Base-by-base conservation (phyloP, 1,140 invertebrate species). In the Idris sp. region DNA sequence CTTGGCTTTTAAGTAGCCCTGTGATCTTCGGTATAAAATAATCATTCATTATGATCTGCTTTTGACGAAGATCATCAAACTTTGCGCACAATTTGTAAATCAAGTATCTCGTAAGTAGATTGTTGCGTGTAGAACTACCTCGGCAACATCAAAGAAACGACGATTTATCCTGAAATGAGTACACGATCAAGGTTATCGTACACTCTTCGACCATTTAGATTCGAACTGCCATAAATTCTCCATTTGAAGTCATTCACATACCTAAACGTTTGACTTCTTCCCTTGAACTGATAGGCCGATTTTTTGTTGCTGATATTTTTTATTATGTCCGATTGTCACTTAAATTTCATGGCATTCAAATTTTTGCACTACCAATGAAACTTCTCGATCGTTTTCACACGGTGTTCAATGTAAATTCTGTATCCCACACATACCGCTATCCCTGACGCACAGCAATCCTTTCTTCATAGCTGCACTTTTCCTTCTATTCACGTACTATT, bases 121-220 rank as follows among this genome's bases (percentile, higher is more conserved):
- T 67, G 61, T 74, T 74, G 72, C 72, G 72, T 74, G 72, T 62
- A 53, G 19, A 64, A 28, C 54, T 54, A 58, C 54, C 26, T 61
- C 73, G 73, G 73, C 64, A 75, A 73, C 64, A 69, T 75, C 73
- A 75, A 75, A 75, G 73, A 40, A 62, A 35, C 38, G 61, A 64
- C 58, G 49, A 74, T 74, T 64, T 68, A 74, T 74, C 51, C 62
- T 68, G 62, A 74, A 74, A 68, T 74, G 72, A 68, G 58, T 74
- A 58, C 64, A 62, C 73, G 73, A 69, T 75, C 73, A 75, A 75
- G 65, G 73, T 75, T 75, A 75, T 75, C 73, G 64, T n/a, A n/a
- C 65, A 71, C 65, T 71, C 58, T 11, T 65, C 53, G 38, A 67
- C 54, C 56, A 58, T 68, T 75, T 75, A 75, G 64, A 62, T 65